Conservation (phyloP, 2,888 invertebrate species). For the Sycophila texana region DNA sequence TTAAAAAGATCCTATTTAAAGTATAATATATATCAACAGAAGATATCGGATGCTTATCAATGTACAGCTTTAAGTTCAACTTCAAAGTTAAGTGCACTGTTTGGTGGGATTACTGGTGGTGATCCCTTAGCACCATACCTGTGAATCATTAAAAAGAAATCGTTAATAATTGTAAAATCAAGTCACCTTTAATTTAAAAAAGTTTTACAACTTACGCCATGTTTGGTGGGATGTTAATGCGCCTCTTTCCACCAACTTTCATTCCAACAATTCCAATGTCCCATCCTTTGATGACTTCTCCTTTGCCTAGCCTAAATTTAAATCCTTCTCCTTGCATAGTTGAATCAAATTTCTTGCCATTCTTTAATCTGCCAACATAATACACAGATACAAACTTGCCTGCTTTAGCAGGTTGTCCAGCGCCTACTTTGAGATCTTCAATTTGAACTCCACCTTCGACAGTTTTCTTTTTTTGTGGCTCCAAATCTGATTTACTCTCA, state of each 20-base stretch:
- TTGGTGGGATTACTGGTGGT: constrained; percentile 91
- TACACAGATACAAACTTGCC: constrained; percentile 88
- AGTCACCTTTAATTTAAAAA: neutral
- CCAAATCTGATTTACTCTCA: constrained; percentile 59
- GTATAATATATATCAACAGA: constrained; percentile 13
- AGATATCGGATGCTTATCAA: constrained; percentile 70
- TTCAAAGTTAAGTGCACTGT: constrained; percentile 91
- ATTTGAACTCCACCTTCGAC: constrained; percentile 87
- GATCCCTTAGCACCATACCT: constrained; percentile 87
- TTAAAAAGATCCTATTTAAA: constrained; percentile 46
- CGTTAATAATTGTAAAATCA: neutral
- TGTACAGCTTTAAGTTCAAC: constrained; percentile 90
- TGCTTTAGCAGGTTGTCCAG: constrained; percentile 85
- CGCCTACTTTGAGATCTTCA: constrained; percentile 87
- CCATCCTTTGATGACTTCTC: constrained; percentile 94
- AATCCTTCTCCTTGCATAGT: constrained; percentile 87
- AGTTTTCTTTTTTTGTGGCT: constrained; percentile 76
- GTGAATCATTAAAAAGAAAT: constrained; percentile 62
- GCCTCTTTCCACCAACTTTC: constrained; percentile 95
- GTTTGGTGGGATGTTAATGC: constrained; percentile 87
- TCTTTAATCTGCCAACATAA: constrained; percentile 90
- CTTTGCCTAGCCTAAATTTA: constrained; percentile 88
- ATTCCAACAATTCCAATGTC: constrained; percentile 92
- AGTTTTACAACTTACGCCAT: constrained; percentile 85
- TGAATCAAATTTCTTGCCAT: constrained; percentile 92